Conservation (phyloP, 2,888 invertebrate genomes). For the Diachrysia chrysitis region DNA sequence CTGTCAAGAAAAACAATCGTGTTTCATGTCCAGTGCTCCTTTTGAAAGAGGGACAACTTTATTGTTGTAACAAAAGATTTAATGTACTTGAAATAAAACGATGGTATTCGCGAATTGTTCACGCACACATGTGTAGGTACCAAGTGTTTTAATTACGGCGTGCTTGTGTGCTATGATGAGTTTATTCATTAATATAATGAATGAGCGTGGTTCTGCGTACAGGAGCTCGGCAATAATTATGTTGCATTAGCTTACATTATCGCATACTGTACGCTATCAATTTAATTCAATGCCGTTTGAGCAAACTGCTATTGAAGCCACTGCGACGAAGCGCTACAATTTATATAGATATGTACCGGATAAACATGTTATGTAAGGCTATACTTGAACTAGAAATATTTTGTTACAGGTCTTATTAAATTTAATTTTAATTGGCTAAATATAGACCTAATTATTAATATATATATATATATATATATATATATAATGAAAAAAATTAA, state of each 20-base stretch:
- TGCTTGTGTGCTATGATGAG: conserved; percentile 61
- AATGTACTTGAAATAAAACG: conserved; percentile 15
- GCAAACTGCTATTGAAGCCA: conserved; percentile 67
- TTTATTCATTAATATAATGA: conserved; percentile 78
- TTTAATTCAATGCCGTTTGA: conserved; percentile 80
- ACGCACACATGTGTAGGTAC: conserved; percentile 11
- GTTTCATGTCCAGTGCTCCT: conserved; percentile 13
- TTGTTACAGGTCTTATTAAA: too few species aligned
- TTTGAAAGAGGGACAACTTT: background rate
- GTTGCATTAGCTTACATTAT: conserved; percentile 76
- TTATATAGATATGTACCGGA: conserved; percentile 25
- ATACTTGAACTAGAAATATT: background rate
- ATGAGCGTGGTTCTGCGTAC: conserved; percentile 61
- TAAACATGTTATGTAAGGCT: conserved; percentile 29
- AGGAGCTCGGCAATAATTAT: conserved; percentile 70
- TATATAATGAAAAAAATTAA: too few species aligned
- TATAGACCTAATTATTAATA: too few species aligned
- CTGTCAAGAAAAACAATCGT: conserved; percentile 18
- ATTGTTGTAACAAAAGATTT: background rate
- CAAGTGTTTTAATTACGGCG: conserved; percentile 27
- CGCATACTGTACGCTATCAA: conserved; percentile 72
- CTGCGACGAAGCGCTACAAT: conserved; percentile 54
- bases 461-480: too few species aligned
- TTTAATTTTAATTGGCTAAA: too few species aligned
- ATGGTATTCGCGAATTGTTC: conserved; percentile 2